Evolutionary conservation across 2,888 invertebrate species (phyloP).

Genomic region (Drymonia ruficornis): DNA sequence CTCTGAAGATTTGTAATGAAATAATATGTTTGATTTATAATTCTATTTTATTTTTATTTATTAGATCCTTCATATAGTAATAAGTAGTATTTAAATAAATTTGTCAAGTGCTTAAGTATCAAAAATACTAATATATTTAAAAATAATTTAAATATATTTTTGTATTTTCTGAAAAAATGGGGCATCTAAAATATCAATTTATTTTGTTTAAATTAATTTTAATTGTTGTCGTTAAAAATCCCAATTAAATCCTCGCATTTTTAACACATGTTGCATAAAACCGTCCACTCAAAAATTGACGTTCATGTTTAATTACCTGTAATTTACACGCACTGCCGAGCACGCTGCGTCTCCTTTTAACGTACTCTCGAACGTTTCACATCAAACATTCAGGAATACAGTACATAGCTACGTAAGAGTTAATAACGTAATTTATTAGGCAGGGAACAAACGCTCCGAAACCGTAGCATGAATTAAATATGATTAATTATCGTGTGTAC

Average conservation of each 20-base stretch:
- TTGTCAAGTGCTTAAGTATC: no score
- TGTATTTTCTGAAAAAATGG: neutral
- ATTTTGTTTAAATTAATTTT: no score
- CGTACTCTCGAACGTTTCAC: neutral
- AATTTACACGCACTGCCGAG: neutral
- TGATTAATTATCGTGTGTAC: conserved; percentile 16
- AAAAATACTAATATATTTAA: no score
- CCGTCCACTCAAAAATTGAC: neutral
- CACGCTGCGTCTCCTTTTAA: neutral
- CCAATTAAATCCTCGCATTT: neutral
- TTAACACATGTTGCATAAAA: neutral
- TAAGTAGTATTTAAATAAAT: no score
- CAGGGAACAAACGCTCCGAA: conserved; percentile 18
- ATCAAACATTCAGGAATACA: conserved; percentile 1
- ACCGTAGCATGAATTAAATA: conserved; percentile 16
- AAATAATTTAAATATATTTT: no score
- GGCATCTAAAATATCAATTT: neutral
- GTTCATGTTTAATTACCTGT: neutral
- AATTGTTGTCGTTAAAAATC: no score
- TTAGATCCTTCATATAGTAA: no score
- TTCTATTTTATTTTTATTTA: neutral
- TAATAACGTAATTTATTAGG: conserved; percentile 24
- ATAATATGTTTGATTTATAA: neutral
- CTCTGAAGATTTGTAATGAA: neutral
- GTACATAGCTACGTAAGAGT: conserved; percentile 3